phyloP scores from a whole-genome alignment of 2,888 invertebrate genomes.

The Sarcophaga subvicina region DNA sequence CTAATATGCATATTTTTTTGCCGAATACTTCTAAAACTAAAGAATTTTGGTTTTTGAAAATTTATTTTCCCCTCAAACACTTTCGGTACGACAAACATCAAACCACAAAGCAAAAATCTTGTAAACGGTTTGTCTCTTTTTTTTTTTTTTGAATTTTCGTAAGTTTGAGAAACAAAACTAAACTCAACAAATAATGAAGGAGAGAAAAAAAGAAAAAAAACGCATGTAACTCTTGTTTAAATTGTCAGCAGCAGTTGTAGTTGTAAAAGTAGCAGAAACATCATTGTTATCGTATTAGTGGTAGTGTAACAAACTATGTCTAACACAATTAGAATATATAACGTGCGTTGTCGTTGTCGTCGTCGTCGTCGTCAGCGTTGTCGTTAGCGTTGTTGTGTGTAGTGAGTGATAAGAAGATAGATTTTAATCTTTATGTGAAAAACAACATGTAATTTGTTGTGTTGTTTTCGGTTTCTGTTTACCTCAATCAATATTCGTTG shows the following conservation, averaged over 20 bases:
- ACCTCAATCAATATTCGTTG: slow-evolving; percentile 49
- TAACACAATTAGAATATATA: no score
- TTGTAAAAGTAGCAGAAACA: not conserved
- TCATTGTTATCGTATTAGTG: not conserved
- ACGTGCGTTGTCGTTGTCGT: not conserved
- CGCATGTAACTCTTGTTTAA: not conserved
- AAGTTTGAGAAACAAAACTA: no score
- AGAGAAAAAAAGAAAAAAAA: no score
- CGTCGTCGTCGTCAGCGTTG: not conserved
- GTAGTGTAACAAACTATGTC: not conserved
- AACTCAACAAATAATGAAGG: no score
- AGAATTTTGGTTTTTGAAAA: no score
- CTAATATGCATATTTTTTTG: no score
- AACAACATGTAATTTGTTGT: slow-evolving; percentile 74
- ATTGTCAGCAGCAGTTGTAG: not conserved
- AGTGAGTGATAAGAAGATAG: slow-evolving; percentile 78
- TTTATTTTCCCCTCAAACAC: no score
- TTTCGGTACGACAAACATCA: not conserved
- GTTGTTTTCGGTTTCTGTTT: slow-evolving; percentile 27
- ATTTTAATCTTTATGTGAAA: slow-evolving; percentile 80
- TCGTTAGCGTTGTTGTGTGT: not conserved
- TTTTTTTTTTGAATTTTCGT: not conserved
- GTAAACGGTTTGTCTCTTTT: not conserved
- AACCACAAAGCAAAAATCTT: not conserved
- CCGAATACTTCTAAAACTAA: no score